Percentiles rank a stretch among this genome's conserved stretches.
These are phyloP conservation scores for Collichthys lucidus DNA, from an alignment of 2,113 vertebrate genomes.

Conservation along the genomic window DNA sequence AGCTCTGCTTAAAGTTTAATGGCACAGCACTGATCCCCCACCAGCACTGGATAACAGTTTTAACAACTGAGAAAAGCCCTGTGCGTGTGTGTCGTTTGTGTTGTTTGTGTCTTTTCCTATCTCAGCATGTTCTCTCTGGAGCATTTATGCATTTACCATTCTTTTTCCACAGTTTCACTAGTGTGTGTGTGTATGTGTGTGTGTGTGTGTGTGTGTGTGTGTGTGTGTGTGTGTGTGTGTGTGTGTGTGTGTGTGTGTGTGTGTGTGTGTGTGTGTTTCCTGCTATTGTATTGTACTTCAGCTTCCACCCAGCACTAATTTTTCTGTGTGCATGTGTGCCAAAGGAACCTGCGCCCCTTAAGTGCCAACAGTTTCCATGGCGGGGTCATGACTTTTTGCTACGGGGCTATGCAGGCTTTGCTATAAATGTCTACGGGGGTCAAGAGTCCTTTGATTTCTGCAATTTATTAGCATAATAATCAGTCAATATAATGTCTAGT, in stretches of 20 bases:
- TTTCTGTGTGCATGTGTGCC: slow-evolving; percentile 17
- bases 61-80: slow-evolving; percentile 56
- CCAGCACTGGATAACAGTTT: slow-evolving; percentile 48
- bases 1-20: slow-evolving; percentile 61
- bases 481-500: not conserved
- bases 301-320: slow-evolving; percentile 33
- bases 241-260: slow-evolving; percentile 1
- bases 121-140: slow-evolving; percentile 51
- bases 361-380: slow-evolving; percentile 48
- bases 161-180: slow-evolving; percentile 26
- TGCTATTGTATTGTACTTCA: slow-evolving; percentile 66
- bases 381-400: slow-evolving; percentile 46
- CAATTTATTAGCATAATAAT: slow-evolving; percentile 5
- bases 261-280: slow-evolving; percentile 56
- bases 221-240: slow-evolving; percentile 37
- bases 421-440: slow-evolving; percentile 20
- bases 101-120: slow-evolving; percentile 35
- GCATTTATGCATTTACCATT: slow-evolving; percentile 19
- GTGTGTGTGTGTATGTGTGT: slow-evolving; percentile 1
- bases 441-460: slow-evolving; percentile 22
- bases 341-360: slow-evolving; percentile 15
- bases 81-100: not conserved
- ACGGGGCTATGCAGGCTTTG: slow-evolving; percentile 10
- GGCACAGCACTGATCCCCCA: slow-evolving; percentile 47
- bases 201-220: slow-evolving; percentile 1